Evolutionary conservation across 2,797 vertebrate genomes (phyloP).

Genomic region (Crax fasciolata): DNA sequence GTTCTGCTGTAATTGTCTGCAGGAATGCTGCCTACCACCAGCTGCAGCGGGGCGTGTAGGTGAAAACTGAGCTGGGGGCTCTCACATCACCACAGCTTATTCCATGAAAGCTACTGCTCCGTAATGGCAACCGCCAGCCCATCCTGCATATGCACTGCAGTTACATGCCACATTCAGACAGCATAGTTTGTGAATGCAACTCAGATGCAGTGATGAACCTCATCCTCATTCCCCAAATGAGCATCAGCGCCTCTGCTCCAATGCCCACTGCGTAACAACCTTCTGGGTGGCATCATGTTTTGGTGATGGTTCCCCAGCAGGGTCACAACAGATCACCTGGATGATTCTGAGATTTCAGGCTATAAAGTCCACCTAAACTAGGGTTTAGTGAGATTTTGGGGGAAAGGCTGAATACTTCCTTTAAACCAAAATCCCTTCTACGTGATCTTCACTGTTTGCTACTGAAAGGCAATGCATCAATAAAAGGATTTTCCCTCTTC

Average conservation of each 20-base stretch:
- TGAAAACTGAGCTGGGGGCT: not conserved
- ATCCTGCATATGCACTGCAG: not conserved
- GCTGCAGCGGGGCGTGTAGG: not conserved
- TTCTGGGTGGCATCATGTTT: not conserved
- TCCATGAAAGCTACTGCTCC: not conserved
- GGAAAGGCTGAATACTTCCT: not conserved
- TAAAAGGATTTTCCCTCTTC: not conserved
- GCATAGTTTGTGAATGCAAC: not conserved
- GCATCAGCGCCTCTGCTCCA: not conserved
- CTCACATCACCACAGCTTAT: not conserved
- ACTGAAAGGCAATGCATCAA: not conserved
- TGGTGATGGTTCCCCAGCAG: fast-evolving
- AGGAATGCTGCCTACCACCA: constrained; percentile 50
- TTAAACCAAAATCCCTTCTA: not conserved
- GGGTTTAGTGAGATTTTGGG: not conserved
- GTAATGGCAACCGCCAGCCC: not conserved
- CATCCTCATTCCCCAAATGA: not conserved
- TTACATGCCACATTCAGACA: not conserved
- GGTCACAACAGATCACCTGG: not conserved
- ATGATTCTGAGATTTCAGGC: not conserved
- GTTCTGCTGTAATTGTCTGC: constrained; percentile 31
- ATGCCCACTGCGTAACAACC: fast-evolving
- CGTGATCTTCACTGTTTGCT: not conserved
- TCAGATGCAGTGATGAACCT: not conserved
- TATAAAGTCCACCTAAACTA: not conserved